These are phyloP conservation scores for Nothobranchius furzeri DNA, from an alignment of 2,113 vertebrate genomes.

Conservation along the genomic window DNA sequence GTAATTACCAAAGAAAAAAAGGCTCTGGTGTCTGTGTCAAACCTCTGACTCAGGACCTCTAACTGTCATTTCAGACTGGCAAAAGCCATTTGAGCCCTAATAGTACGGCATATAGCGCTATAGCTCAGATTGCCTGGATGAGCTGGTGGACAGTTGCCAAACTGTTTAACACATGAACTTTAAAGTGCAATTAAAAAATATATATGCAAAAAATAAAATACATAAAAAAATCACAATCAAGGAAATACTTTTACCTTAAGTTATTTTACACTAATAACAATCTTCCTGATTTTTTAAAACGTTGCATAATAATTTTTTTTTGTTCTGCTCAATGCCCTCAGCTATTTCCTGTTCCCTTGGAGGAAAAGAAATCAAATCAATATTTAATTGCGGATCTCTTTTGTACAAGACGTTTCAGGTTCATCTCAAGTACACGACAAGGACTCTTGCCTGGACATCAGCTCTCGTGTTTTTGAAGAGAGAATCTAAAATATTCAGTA, in stretches of 20 bases:
- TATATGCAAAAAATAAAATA: no score
- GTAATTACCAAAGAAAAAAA: not conserved
- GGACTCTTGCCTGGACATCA: conserved; percentile 30
- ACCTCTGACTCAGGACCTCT: conserved; percentile 2
- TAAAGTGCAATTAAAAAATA: conserved; percentile 15
- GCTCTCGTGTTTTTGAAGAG: conserved; percentile 7
- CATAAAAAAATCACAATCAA: no score
- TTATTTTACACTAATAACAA: conserved; percentile 14
- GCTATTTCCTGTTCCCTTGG: conserved; percentile 30
- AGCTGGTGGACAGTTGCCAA: conserved; percentile 10
- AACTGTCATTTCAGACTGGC: not conserved
- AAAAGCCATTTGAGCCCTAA: not conserved
- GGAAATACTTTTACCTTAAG: not conserved
- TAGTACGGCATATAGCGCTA: conserved; percentile 10
- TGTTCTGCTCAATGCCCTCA: conserved; percentile 39
- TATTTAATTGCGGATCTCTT: conserved; percentile 53
- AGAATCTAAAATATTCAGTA: conserved; percentile 37
- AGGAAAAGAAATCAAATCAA: conserved; percentile 36
- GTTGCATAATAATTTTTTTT: conserved; percentile 32
- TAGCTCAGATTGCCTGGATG: conserved; percentile 20
- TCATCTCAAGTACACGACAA: conserved; percentile 40
- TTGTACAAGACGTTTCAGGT: conserved; percentile 35
- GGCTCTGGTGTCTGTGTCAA: not conserved
- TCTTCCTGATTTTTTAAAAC: conserved; percentile 16
- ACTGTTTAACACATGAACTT: conserved; percentile 7